Base-by-base conservation (phyloP, 2,888 invertebrate species). In the Trissonchulus sp. region DNA sequence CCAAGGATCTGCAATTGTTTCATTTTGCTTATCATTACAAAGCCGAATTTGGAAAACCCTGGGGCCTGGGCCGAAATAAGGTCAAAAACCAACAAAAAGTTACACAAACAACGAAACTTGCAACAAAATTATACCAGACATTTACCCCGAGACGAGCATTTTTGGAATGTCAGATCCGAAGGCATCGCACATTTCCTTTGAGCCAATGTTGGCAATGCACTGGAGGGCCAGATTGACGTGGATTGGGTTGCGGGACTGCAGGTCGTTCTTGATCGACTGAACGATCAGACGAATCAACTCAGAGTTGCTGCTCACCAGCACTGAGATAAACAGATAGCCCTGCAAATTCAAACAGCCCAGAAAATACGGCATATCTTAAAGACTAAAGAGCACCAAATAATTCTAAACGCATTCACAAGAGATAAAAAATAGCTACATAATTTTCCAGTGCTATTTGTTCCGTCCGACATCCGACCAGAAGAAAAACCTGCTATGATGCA, bases 171-270 rank as follows among this genome's bases (percentile, higher is more conserved):
- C 99, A 81, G 92, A 92, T 74, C 94, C 93, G 87, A 99, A 97
- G 68, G 96, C 96, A 86, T 99, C 98, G n/a, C 97, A 98, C 99
- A 99, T 99, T 85, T 99, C 99, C 83, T 93, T 92, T 85, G 95
- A 96, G 76, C 99, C 99, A 86, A 99, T 98, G 86, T 99, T 99
- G 74, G 99, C 98, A 84, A 99, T 98, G 87, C 99, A 99, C 87
- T 99, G 98, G 80, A 99, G 89, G 72, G 99, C 98, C 84, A 99
- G 89, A 87, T 97, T 98, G 74, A 99, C 96, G 85, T 98, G 97
- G 83, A 98, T 93, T 63, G 99, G 98, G 88, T 99, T 99, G 81
- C 89, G 86, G 31, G 83, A 83, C 82, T 91, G 91, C 84, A 99
- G 88, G 88, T 99, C 99, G 89, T 97, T 98, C 87, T 98, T 97